Percentiles rank a stretch among this genome's conserved stretches.
These are phyloP conservation scores for Pseudolycoriella hygida DNA, from an alignment of 2,888 invertebrate genomes.

Conservation along the genomic window DNA sequence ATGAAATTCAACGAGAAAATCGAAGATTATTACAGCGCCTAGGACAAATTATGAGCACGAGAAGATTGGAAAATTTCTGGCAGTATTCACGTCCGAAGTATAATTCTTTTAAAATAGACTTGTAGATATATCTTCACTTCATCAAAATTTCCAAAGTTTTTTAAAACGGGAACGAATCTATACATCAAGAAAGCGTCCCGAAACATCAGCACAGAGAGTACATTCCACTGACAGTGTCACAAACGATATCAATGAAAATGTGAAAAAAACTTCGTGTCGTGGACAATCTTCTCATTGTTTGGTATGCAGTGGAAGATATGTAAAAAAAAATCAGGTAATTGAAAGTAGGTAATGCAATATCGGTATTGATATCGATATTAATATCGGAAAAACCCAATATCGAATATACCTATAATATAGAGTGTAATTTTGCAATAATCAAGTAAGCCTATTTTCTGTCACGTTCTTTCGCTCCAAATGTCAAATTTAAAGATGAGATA, in stretches of 20 bases:
- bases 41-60: conserved; percentile 43
- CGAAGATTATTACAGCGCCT: conserved; percentile 47
- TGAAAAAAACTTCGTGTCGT: not conserved
- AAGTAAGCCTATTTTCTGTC: too few species aligned
- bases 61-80: conserved; percentile 51
- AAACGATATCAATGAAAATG: not conserved
- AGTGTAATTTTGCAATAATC: too few species aligned
- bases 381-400: too few species aligned
- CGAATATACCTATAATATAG: too few species aligned
- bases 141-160: not conserved
- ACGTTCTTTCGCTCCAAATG: too few species aligned
- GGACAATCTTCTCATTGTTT: conserved; percentile 17
- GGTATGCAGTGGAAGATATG: conserved; percentile 21
- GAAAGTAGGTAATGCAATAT: too few species aligned
- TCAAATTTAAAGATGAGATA: too few species aligned
- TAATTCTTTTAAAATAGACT: not conserved
- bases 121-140: not conserved
- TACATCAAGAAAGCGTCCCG: too few species aligned
- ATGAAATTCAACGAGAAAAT: conserved; percentile 48
- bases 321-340: conserved; percentile 19
- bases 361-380: too few species aligned
- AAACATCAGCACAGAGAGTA: too few species aligned
- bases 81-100: conserved; percentile 39
- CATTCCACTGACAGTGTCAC: not conserved
- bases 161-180: not conserved